phyloP scores from a whole-genome alignment of 2,113 vertebrate genomes.

The Alligator mississippiensis region DNA sequence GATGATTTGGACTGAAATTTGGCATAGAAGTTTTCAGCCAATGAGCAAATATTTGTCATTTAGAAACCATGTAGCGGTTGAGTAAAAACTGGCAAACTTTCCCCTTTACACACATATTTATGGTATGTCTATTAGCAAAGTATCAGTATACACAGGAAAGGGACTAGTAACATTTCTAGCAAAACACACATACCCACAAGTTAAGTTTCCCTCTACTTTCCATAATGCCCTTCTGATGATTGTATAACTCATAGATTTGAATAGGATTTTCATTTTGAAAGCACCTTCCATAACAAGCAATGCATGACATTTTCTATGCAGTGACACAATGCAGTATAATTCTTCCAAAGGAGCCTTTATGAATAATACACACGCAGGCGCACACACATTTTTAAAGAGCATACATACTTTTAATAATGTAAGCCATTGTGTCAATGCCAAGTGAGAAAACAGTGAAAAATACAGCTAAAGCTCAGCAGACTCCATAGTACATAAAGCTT shows the following conservation, averaged over 20 bases:
- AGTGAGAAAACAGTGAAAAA: background rate
- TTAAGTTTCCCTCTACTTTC: background rate
- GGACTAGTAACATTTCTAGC: background rate
- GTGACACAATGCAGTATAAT: background rate
- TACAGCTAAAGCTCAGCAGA: background rate
- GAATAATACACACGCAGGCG: background rate
- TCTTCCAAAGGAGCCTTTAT: background rate
- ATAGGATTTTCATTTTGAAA: background rate
- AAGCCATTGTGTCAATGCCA: background rate
- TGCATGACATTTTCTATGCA: background rate
- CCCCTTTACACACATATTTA: background rate
- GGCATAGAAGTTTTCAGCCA: constrained; percentile 54
- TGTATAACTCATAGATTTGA: background rate
- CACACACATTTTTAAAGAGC: background rate
- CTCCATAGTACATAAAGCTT: background rate
- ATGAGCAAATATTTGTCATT: constrained; percentile 77
- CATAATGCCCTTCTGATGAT: background rate
- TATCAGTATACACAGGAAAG: background rate
- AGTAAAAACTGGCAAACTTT: constrained; percentile 58
- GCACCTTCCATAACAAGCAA: background rate
- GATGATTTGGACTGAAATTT: constrained; percentile 69
- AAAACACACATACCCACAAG: background rate
- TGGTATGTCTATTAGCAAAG: background rate
- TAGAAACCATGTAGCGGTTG: constrained; percentile 58
- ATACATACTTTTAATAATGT: background rate